Base-by-base conservation (phyloP, 2,113 vertebrate genomes). In the Arvicanthis niloticus region DNA sequence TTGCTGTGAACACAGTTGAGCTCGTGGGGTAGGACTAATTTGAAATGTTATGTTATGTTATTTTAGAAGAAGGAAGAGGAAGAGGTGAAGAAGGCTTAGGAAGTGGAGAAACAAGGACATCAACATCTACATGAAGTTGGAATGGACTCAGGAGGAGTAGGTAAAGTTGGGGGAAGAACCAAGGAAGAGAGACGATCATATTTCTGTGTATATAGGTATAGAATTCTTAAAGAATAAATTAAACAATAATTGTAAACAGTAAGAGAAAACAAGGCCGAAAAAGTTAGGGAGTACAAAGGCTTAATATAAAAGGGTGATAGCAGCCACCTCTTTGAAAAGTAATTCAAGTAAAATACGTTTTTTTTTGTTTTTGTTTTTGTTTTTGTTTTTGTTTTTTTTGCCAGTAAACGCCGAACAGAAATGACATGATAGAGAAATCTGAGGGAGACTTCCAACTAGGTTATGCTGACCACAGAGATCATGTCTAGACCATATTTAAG, bases 331-430 rank as follows among this genome's bases (percentile, higher is more conserved):
- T 95, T 86, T 56, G 45, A 84, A 34, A 73, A n/a, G n/a, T 87
- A 86, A 85, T 70, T 97, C 42, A 92, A 2, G 67, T 48, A 60
- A 94, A 88, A 81, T 82, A 31, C 3, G 40, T 81, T 37, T 1
- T 86, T 88, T 76, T 93, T 51, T n/a, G n/a, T n/a, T n/a, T n/a
- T n/a, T n/a, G n/a, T n/a, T n/a, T n/a, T n/a, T n/a, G n/a, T n/a
- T n/a, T n/a, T n/a, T n/a, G n/a, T n/a, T n/a, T n/a, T n/a, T n/a
- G n/a, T n/a, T n/a, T n/a, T 51, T 86, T 88, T 76, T 92, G 40
- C 31, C 31, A 76, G 45, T 85, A 97, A 96, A 88, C 62, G 76
- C 7, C 11, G 82, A 70, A 42, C 81, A 24, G 84, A 91, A 67
- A 37, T 72, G 6, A 65, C 68, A 78, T 91, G 84, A 68, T 40